Evolutionary conservation across 2,888 invertebrate species (phyloP).

Genomic region (Campoplex capitator): DNA sequence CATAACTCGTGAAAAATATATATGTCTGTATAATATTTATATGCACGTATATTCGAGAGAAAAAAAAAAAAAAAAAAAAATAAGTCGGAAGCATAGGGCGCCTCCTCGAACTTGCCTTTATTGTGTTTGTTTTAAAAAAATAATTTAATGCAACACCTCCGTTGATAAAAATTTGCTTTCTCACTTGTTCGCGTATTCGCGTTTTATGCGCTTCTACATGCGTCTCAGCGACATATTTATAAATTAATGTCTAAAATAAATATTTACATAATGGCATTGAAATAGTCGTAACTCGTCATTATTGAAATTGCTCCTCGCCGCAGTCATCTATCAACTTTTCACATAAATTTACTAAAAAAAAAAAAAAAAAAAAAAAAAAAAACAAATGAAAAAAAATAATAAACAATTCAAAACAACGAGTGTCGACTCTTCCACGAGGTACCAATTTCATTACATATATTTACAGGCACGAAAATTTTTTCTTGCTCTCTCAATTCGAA

Average conservation of each 20-base stretch:
- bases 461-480: slow-evolving; percentile 48
- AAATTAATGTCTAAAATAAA: slow-evolving; percentile 48
- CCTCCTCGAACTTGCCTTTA: background rate
- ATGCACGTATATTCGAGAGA: background rate
- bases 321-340: background rate
- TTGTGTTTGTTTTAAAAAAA: slow-evolving; percentile 53
- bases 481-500: slow-evolving; percentile 52
- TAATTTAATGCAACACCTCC: slow-evolving; percentile 53
- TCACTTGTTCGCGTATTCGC: slow-evolving; percentile 12
- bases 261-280: slow-evolving; percentile 66
- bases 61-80: background rate
- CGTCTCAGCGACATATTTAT: slow-evolving; percentile 3
- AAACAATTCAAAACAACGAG: slow-evolving; percentile 38
- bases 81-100: background rate
- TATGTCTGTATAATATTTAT: background rate
- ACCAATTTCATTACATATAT: slow-evolving; percentile 65
- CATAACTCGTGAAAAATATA: background rate
- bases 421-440: slow-evolving; percentile 27
- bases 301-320: slow-evolving; percentile 1
- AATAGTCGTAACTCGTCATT: slow-evolving; percentile 35
- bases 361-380: slow-evolving; percentile 16
- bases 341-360: slow-evolving; percentile 1
- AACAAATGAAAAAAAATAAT: background rate
- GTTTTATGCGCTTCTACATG: background rate
- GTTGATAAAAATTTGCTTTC: background rate